Base-by-base conservation (phyloP, 2,113 vertebrate species). In the Caloenas nicobarica region DNA sequence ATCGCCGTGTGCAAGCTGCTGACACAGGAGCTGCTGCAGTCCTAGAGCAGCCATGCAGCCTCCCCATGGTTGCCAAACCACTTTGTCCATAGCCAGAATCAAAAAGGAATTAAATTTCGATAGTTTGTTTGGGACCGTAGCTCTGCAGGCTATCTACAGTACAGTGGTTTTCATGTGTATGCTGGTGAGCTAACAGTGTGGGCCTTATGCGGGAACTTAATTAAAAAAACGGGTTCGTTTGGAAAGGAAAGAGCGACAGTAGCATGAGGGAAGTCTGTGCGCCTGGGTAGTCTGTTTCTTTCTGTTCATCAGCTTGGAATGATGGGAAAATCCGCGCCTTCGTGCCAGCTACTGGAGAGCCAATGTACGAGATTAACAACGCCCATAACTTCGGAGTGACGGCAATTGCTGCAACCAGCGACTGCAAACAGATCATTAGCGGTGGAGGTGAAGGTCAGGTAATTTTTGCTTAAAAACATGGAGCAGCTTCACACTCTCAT, bases 361-460 rank as follows among this genome's bases (percentile, higher is more conserved):
- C 98, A 60, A 91, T 98, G 86, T 97, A 98, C 11, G 53, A 93
- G 84, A 98, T 99, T 65, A 92, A 98, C 81, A 95, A 98, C 4
- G 99, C 99, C 16, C 99, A 99, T 87, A 98, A 96, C 90, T 95
- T 97, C 86, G 99, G 98, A 3, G 99, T 98, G 91, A 99, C 98
- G 0, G 98, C 99, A 50, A 96, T 98, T 4, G 97, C 98, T 9
- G 96, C 98, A 60, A 98, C 99, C 81, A 98, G 94, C 9, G 97
- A 98, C 97, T 98, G 98, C 46, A 98, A 95, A 88, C 98, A 97
- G 87, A 97, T 99, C 60, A 38, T 99, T 85, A 99, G 98, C 29
- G 99, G 99, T 40, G 99, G 98, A n/a, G 98, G 98, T 46, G 98
- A 98, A 65, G 99, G 99, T 62, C 98, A 98, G 99, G 99, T 99